These are phyloP conservation scores for Manduca sexta DNA, from an alignment of 1,140 invertebrate species.

Conservation along the genomic window DNA sequence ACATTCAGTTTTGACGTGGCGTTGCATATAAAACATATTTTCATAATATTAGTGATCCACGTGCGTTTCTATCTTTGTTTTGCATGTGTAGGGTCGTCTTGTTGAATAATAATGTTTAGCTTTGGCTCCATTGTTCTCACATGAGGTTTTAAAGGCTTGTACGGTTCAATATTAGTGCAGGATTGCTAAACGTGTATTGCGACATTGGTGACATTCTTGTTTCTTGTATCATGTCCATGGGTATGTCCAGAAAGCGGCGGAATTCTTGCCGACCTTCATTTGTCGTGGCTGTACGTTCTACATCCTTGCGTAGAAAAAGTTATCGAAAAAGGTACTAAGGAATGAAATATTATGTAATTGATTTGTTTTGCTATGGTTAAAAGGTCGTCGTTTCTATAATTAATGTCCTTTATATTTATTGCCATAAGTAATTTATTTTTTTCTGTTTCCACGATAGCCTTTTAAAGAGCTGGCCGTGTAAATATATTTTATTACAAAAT, in stretches of 20 bases:
- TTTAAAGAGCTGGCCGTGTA: too few relatives aligned
- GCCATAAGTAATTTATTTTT: neutral
- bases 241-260: conserved; percentile 2
- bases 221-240: neutral
- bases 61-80: too few relatives aligned
- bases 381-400: neutral
- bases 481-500: too few relatives aligned
- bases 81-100: too few relatives aligned
- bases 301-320: conserved; percentile 1
- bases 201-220: neutral
- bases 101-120: conserved; percentile 11
- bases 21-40: too few relatives aligned
- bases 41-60: too few relatives aligned
- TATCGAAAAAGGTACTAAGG: conserved; percentile 1
- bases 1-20: too few relatives aligned
- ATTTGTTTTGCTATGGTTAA: neutral
- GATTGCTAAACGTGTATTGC: neutral
- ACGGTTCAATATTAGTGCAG: neutral
- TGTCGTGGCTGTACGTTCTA: conserved; percentile 1
- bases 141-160: conserved; percentile 3
- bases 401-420: neutral
- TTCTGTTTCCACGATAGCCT: too few relatives aligned
- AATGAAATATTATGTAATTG: neutral
- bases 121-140: conserved; percentile 10
- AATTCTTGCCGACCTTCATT: conserved; percentile 3